Percentiles rank a stretch among this genome's conserved stretches.
phyloP scores from a whole-genome alignment of 1,140 invertebrate species.

The Schmidtea mediterranea region DNA sequence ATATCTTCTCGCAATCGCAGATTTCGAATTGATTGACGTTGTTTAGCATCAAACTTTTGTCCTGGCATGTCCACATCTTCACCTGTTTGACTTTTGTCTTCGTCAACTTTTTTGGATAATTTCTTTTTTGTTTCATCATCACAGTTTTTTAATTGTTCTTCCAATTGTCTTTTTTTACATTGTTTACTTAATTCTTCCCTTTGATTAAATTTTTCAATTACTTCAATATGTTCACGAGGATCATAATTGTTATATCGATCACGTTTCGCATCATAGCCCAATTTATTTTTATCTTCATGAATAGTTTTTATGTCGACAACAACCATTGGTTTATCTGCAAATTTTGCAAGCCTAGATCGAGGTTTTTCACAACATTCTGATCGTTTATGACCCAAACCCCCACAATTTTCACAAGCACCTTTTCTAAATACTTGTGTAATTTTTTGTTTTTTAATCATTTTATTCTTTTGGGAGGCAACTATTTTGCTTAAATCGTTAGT shows the following conservation, averaged over 20 bases:
- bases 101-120: conserved; percentile 14
- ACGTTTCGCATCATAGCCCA: conserved; percentile 52
- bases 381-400: conserved; percentile 73
- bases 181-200: too few species aligned
- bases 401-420: conserved; percentile 96
- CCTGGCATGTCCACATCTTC: conserved; percentile 66
- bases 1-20: conserved; percentile 90
- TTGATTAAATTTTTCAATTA: too few species aligned
- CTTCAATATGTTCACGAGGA: conserved; percentile 47
- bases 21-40: conserved; percentile 85
- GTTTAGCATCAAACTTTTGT: conserved; percentile 58
- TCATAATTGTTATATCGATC: conserved; percentile 95
- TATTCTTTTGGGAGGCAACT: conserved; percentile 56
- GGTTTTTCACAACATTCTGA: conserved; percentile 85
- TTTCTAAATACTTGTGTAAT: conserved; percentile 56
- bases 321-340: conserved; percentile 47
- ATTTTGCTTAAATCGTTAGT: conserved; percentile 39
- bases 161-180: too few species aligned
- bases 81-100: conserved; percentile 33
- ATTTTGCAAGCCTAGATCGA: conserved; percentile 63
- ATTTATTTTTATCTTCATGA: too few species aligned
- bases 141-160: conserved; percentile 55
- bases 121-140: conserved; percentile 20
- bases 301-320: conserved; percentile 56
- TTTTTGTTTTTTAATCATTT: conserved; percentile 35